A percentile compares a stretch with the other conserved stretches of the same genome.
Evolutionary conservation across 2,797 vertebrate genomes (phyloP).

Genomic region (Hylomyscus alleni): DNA sequence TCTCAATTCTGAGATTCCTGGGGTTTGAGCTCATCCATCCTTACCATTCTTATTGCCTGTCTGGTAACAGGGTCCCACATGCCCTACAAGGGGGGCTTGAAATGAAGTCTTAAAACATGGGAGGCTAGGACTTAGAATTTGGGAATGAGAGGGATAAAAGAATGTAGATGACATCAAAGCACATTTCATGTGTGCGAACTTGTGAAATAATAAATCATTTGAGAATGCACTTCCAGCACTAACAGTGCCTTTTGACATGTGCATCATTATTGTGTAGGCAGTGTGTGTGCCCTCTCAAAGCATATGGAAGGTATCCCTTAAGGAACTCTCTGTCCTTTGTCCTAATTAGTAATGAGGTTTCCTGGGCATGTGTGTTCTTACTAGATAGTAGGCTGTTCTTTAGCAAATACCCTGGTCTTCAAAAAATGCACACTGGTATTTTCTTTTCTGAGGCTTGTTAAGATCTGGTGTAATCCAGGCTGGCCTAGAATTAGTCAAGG

Average conservation of each 20-base stretch:
- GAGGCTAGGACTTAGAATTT: slow-evolving; percentile 5
- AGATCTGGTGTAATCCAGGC: background rate
- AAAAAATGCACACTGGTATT: background rate
- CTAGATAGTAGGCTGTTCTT: background rate
- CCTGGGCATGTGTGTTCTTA: background rate
- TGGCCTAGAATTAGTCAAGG: background rate
- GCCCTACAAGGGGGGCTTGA: background rate
- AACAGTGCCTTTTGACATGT: background rate
- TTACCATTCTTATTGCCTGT: background rate
- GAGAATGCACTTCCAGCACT: background rate
- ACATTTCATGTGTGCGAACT: background rate
- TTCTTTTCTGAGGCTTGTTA: background rate
- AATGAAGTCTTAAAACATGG: background rate
- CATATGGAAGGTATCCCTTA: background rate
- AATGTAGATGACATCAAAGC: background rate
- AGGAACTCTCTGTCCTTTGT: slow-evolving; percentile 14
- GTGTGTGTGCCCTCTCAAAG: background rate
- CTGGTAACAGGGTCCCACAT: background rate
- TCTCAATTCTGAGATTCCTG: background rate
- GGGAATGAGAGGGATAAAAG: background rate
- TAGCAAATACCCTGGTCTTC: background rate
- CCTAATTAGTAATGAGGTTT: slow-evolving; percentile 7
- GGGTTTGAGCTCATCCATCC: background rate
- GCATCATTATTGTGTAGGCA: background rate
- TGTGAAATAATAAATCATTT: slow-evolving; percentile 1